Percentiles rank a stretch among this genome's conserved stretches.
Conservation (phyloP, 2,113 vertebrate genomes). For the Hippocampus comes region DNA sequence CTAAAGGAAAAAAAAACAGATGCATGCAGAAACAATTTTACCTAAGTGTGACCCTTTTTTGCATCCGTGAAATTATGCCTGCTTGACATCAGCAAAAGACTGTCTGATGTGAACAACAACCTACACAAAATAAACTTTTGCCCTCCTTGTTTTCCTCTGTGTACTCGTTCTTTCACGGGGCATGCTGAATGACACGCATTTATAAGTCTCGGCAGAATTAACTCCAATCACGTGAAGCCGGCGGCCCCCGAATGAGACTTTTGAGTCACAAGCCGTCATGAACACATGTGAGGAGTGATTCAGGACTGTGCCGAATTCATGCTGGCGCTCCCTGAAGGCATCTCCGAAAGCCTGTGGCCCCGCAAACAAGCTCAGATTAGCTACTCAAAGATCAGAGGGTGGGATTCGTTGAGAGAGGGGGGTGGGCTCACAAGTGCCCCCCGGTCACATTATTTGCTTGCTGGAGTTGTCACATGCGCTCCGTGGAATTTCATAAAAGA, state of each 20-base stretch:
- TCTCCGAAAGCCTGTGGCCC: constrained; percentile 12
- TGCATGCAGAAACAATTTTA: too few species aligned
- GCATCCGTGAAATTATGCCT: too few species aligned
- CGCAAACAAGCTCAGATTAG: constrained; percentile 45
- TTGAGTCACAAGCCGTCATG: constrained; percentile 28
- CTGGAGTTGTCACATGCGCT: constrained; percentile 40
- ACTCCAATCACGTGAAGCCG: constrained; percentile 36
- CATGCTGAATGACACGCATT: constrained; percentile 6
- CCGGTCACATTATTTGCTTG: constrained; percentile 23
- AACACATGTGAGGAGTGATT: constrained; percentile 7
- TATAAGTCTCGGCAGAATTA: constrained; percentile 28
- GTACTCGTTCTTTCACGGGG: not conserved
- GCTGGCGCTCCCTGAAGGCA: constrained; percentile 20
- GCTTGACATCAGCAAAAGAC: too few species aligned
- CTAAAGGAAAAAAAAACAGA: too few species aligned
- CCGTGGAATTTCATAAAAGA: constrained; percentile 18
- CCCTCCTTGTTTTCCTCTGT: not conserved
- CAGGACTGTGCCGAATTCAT: constrained; percentile 16
- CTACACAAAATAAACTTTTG: not conserved
- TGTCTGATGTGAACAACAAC: too few species aligned
- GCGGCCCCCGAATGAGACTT: constrained; percentile 22
- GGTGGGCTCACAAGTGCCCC: constrained; percentile 26
- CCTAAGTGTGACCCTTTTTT: too few species aligned
- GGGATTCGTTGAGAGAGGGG: constrained; percentile 23
- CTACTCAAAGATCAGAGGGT: constrained; percentile 36